phyloP scores from a whole-genome alignment of 2,797 vertebrate species.

The Vipera latastei region DNA sequence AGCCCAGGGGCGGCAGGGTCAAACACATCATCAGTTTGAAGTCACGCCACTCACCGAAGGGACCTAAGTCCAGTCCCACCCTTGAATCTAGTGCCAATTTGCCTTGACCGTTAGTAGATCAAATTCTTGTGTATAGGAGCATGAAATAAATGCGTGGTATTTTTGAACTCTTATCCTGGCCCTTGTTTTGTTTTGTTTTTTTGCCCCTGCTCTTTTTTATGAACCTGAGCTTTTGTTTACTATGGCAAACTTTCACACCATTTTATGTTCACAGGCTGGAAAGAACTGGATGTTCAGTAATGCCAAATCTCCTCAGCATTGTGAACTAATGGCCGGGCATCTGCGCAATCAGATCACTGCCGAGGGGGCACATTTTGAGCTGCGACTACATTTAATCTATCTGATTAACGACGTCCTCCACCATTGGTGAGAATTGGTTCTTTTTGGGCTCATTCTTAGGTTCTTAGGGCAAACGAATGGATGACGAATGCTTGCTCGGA shows the following conservation, averaged over 20 bases:
- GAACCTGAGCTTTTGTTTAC: not conserved
- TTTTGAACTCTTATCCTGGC: not conserved
- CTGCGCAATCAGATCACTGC: constrained; percentile 90
- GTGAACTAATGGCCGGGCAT: constrained; percentile 93
- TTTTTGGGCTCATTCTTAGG: not conserved
- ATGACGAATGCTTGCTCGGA: not conserved
- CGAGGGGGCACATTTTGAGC: constrained; percentile 89
- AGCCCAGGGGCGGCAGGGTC: not conserved
- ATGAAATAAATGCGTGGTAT: not conserved
- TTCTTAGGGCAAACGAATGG: not conserved
- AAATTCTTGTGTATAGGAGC: not conserved
- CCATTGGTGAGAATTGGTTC: constrained; percentile 80
- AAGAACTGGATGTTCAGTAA: constrained; percentile 99
- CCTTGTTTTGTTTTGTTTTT: not conserved
- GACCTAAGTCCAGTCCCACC: not conserved
- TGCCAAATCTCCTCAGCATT: constrained; percentile 88
- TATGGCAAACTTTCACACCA: not conserved
- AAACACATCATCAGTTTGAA: not conserved
- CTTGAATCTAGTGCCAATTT: not conserved
- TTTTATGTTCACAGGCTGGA: constrained; percentile 78
- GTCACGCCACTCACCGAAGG: not conserved
- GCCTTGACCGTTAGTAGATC: not conserved
- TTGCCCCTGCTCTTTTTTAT: not conserved
- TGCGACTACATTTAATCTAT: constrained; percentile 95
- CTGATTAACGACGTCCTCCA: constrained; percentile 95